Evolutionary conservation across 2,888 invertebrate genomes (phyloP).

Genomic region (Buathra laborator): DNA sequence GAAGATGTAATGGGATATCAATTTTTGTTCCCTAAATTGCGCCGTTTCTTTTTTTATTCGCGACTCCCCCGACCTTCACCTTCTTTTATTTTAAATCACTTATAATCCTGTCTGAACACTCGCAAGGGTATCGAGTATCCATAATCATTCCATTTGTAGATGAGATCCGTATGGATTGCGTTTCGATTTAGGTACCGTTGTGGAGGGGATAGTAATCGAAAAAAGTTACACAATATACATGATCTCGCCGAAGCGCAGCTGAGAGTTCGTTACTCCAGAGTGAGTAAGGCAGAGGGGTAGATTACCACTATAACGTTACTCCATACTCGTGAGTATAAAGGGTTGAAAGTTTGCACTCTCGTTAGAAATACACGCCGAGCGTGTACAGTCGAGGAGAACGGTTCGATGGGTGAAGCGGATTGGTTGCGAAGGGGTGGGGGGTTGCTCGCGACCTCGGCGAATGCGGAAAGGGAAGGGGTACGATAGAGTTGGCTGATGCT

Average conservation of each 20-base stretch:
- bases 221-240: conserved; percentile 3
- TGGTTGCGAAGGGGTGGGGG: conserved; percentile 27
- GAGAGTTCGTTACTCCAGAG: conserved; percentile 21
- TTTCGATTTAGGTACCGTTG: not conserved
- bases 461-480: conserved; percentile 26
- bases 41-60: not conserved
- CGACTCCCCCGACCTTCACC: not conserved
- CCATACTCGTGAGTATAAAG: conserved; percentile 51
- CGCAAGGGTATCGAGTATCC: not conserved
- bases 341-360: conserved; percentile 66
- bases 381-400: conserved; percentile 53
- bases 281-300: conserved; percentile 17
- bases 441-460: conserved; percentile 58
- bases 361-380: conserved; percentile 64
- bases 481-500: conserved; percentile 48
- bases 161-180: not conserved
- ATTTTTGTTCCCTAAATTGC: not conserved
- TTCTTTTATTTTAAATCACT: not conserved
- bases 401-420: conserved; percentile 55
- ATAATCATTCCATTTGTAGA: conserved; percentile 1
- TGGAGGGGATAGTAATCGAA: conserved; percentile 4
- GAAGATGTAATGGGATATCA: conserved; percentile 22
- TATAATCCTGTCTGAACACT: not conserved
- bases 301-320: conserved; percentile 21
- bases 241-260: not conserved